These are phyloP conservation scores for Hipparchia sbordonii DNA, from an alignment of 2,888 invertebrate species.

Conservation along the genomic window DNA sequence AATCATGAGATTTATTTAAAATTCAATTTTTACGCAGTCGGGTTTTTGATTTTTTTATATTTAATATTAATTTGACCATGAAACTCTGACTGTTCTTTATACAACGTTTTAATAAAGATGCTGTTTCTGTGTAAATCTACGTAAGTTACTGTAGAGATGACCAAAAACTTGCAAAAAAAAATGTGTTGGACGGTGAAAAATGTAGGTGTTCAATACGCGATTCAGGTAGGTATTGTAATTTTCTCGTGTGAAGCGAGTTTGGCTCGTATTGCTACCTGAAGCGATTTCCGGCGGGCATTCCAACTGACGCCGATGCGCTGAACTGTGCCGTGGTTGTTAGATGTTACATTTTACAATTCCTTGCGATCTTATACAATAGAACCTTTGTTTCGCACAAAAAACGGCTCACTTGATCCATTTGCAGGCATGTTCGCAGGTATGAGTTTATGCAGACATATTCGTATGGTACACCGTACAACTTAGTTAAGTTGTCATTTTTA, in stretches of 20 bases:
- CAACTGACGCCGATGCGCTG: conserved; percentile 44
- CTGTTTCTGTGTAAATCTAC: no score
- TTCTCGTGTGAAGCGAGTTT: conserved; percentile 29
- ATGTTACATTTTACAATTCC: conserved; percentile 2
- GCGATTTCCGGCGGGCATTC: conserved; percentile 73
- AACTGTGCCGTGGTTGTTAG: conserved; percentile 5
- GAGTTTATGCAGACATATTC: neutral
- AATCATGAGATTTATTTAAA: no score
- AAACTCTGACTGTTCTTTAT: no score
- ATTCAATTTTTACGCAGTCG: no score
- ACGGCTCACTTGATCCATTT: neutral
- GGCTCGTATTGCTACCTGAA: conserved; percentile 61
- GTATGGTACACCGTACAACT: no score
- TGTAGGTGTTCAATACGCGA: neutral
- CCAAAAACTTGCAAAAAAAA: no score
- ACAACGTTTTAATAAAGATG: no score
- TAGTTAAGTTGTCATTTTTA: no score
- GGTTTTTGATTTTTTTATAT: no score
- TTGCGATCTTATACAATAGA: conserved; percentile 1
- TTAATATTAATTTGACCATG: no score
- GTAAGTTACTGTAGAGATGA: no score
- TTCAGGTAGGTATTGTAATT: neutral
- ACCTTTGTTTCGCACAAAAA: conserved; percentile 4
- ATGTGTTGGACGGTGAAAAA: neutral
- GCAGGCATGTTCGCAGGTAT: neutral